Base-by-base conservation (phyloP, 2,113 vertebrate genomes). In the Tachysurus fulvidraco region DNA sequence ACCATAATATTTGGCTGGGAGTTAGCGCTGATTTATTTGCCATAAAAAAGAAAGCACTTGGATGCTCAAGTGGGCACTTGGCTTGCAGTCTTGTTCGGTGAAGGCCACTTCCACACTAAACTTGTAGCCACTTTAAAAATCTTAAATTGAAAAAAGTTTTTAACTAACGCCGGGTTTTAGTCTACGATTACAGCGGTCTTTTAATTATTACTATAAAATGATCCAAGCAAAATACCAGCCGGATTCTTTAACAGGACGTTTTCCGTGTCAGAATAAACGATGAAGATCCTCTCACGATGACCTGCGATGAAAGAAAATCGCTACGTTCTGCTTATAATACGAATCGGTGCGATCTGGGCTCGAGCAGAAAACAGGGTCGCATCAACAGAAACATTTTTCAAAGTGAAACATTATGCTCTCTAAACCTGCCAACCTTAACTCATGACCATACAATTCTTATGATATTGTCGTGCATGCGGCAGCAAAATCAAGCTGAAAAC, bases 1-100 rank as follows among this genome's bases (percentile, higher is more conserved):
- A 89, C 89, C 81, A 83, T 91, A 90, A 92, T 92, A 90, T 93
- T 91, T 91, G 88, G 62, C 91, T 91, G 91, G 93, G 90, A 92
- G 93, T 94, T 89, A 92, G 90, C 86, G 88, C 91, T 92, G 89
- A 92, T 89, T 93, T 93, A 91, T 92, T 93, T 92, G 92, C 91
- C 86, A 86, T 62, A 62, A 64, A 82, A 30, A 65, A n/a, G 46
- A 76, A 81, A 84, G 80, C 79, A 86, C 90, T 89, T 90, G 91
- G 91, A 87, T 85, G 91, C 93, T 93, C 93, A 93, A 93, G 94
- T 94, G 91, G 92, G 86, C 90, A 71, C 93, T 92, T 67, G 91
- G 92, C 92, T 91, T 92, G 92, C 88, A 92, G 88, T 89, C 57
- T 44, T 54, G 82, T 57, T 65, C 88, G 11, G 85, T 5, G 88